Evolutionary conservation across 1,140 invertebrate genomes (phyloP), one percentile per base, ranked within the genome.

Genomic region (Pseudomyrmex cubaensis): DNA sequence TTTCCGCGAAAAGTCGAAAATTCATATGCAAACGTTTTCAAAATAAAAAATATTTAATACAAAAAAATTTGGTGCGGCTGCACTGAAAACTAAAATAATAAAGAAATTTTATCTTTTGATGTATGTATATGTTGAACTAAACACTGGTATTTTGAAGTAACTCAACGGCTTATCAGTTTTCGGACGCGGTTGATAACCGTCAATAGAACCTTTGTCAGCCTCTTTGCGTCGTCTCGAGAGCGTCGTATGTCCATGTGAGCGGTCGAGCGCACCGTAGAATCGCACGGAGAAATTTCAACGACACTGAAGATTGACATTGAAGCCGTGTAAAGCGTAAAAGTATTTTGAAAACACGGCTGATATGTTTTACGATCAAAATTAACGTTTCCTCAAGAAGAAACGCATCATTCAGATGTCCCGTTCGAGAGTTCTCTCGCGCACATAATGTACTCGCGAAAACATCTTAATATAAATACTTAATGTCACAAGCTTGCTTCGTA

Each of bases 141-240:
- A 7, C 1, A 48, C 59, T 44, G 70, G 25, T 82, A 83, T 82
- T 86, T 77, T 52, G 35, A 86, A 64, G 64, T 82, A 50, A 5
- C 8, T n/a, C 17, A 20, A 48, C 15, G 52, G 17, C 44, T 77
- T 87, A 87, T 86, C 86, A 67, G 66, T 61, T 83, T 77, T 77
- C 12, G 35, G 74, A 83, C 35, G 20, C 9, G 59, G 10, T 17
- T 25, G 85, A 86, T 86, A 86, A 86, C 46, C 54, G 67, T 82
- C 86, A 86, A 87, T 86, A 80, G 85, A 86, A 86, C 86, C 62
- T 86, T 83, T 63, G 75, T 87, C 72, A 66, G 69, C 66, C 66
- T 5, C 48, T 48, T 22, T 46, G 35, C 59, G 48, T 82, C 56
- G 10, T 20, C 20, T 76, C 25, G 54, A 15, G 54, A 76, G 10